Percentiles rank a stretch among this genome's conserved stretches.
Evolutionary conservation across 2,113 vertebrate species (phyloP).

Genomic region (Sceloporus undulatus): DNA sequence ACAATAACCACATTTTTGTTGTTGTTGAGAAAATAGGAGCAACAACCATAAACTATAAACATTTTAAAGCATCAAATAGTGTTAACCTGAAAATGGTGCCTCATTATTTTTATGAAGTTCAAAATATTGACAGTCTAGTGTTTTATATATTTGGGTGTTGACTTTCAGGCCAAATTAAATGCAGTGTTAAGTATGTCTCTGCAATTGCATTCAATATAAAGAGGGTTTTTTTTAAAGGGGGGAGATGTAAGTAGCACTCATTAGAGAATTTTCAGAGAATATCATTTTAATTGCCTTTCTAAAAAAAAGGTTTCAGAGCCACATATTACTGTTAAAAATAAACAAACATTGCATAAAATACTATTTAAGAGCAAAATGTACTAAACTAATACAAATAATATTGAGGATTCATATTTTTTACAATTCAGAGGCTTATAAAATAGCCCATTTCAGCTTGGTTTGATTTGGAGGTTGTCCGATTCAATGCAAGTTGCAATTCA

Average conservation of each 20-base stretch:
- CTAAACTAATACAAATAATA: too few species aligned
- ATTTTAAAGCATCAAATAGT: not conserved
- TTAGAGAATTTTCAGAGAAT: not conserved
- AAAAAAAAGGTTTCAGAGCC: not conserved
- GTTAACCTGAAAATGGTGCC: not conserved
- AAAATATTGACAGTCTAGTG: conserved; percentile 1
- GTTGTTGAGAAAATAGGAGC: not conserved
- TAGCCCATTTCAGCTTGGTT: too few species aligned
- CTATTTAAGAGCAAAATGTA: not conserved
- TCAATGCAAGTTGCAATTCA: too few species aligned
- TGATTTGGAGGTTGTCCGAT: too few species aligned
- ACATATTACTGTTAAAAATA: not conserved
- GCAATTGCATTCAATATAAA: not conserved
- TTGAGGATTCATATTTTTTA: too few species aligned
- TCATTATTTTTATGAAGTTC: not conserved
- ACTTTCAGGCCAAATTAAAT: not conserved
- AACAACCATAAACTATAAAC: not conserved
- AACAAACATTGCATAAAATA: not conserved
- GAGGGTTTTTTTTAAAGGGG: not conserved
- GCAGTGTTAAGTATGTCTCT: not conserved
- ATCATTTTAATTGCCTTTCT: not conserved
- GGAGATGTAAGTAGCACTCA: conserved; percentile 8
- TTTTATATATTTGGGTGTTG: not conserved
- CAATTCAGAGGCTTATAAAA: too few species aligned
- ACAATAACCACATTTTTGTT: not conserved